These are phyloP conservation scores for Drosophila setosimentum DNA, from an alignment of 2,888 invertebrate species.

Conservation along the genomic window DNA sequence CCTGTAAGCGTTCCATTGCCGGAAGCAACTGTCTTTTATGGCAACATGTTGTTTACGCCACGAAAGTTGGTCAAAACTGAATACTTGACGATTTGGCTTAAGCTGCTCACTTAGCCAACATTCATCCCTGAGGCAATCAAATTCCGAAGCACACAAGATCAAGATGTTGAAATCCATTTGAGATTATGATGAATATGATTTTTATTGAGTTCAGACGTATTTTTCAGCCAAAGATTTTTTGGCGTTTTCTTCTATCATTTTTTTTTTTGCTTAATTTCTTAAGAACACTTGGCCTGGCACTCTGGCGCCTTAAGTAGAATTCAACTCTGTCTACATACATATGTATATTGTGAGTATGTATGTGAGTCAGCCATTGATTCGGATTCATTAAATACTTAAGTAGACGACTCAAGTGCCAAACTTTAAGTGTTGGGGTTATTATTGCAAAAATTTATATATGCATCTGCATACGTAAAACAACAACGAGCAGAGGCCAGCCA, in stretches of 20 bases:
- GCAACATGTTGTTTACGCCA: slow-evolving; percentile 47
- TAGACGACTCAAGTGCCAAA: slow-evolving; percentile 71
- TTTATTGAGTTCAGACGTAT: slow-evolving; percentile 14
- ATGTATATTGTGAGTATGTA: slow-evolving; percentile 3
- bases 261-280: slow-evolving; percentile 54
- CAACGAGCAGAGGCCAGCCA: not conserved
- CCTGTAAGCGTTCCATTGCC: slow-evolving; percentile 53
- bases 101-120: slow-evolving; percentile 35
- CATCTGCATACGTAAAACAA: slow-evolving; percentile 15
- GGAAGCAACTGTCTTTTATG: slow-evolving; percentile 68
- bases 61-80: slow-evolving; percentile 3
- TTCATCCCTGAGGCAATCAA: slow-evolving; percentile 36
- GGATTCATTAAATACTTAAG: slow-evolving; percentile 78
- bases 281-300: slow-evolving; percentile 70
- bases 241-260: slow-evolving; percentile 32
- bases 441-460: slow-evolving; percentile 65
- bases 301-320: slow-evolving; percentile 75
- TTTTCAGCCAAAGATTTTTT: slow-evolving; percentile 22
- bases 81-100: slow-evolving; percentile 48
- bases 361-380: slow-evolving; percentile 29
- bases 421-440: slow-evolving; percentile 63
- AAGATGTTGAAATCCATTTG: slow-evolving; percentile 73
- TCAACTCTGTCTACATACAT: not conserved
- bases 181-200: slow-evolving; percentile 57
- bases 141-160: slow-evolving; percentile 15